Evolutionary conservation across 2,888 invertebrate genomes (phyloP).

Genomic region (Caenorhabditis sp.): DNA sequence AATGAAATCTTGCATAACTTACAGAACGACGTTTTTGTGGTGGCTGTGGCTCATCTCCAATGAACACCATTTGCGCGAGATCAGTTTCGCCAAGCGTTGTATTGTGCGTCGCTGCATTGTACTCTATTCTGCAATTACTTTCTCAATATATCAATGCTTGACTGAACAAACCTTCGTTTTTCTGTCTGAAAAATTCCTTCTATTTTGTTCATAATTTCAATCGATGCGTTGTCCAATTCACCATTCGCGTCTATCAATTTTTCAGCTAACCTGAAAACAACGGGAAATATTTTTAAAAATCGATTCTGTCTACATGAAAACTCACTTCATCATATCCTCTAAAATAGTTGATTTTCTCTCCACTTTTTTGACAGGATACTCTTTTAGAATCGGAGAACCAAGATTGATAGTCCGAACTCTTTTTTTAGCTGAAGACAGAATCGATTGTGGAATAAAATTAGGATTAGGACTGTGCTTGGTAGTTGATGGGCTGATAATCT

Average conservation of each 20-base stretch:
- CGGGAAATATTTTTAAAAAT: neutral
- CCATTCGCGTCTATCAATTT: neutral
- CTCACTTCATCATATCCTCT: neutral
- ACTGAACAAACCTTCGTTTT: neutral
- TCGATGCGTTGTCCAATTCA: neutral
- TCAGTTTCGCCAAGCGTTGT: too few relatives aligned
- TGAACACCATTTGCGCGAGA: too few relatives aligned
- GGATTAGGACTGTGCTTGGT: slow-evolving; percentile 6
- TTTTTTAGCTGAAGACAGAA: slow-evolving; percentile 18
- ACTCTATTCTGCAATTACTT: too few relatives aligned
- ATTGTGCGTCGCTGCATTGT: too few relatives aligned
- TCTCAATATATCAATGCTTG: too few relatives aligned
- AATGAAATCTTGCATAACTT: too few relatives aligned
- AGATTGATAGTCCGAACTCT: neutral
- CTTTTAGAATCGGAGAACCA: neutral
- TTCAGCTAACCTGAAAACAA: slow-evolving; percentile 4
- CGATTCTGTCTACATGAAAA: neutral
- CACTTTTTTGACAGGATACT: neutral
- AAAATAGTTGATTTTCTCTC: slow-evolving; percentile 6
- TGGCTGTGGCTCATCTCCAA: too few relatives aligned
- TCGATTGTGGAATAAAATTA: slow-evolving; percentile 15
- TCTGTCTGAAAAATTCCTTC: neutral
- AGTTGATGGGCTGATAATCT: neutral
- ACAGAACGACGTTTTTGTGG: too few relatives aligned
- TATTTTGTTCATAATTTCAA: neutral